phyloP scores from a whole-genome alignment of 23 tunicate genomes.

The Halocynthia roretzi region DNA sequence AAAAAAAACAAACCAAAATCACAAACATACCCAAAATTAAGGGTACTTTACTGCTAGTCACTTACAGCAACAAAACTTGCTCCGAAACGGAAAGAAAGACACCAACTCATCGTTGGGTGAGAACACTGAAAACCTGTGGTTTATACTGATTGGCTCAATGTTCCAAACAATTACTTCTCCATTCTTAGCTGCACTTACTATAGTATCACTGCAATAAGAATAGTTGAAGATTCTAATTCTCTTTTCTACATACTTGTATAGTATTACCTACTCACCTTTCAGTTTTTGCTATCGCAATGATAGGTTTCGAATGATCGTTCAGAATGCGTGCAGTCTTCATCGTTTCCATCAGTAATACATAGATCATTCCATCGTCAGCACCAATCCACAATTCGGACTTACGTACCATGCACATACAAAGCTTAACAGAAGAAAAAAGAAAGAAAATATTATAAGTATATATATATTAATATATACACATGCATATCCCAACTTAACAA shows the following conservation, averaged over 20 bases:
- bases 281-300: slow-evolving; percentile 32
- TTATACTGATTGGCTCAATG: slow-evolving; percentile 15
- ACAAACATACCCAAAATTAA: neutral
- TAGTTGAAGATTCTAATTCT: neutral
- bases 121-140: slow-evolving; percentile 8
- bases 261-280: slow-evolving; percentile 26
- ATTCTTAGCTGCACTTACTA: slow-evolving; percentile 48
- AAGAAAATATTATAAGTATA: neutral
- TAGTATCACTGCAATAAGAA: slow-evolving; percentile 16
- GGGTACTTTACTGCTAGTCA: neutral
- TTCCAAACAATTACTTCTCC: slow-evolving; percentile 64
- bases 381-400: slow-evolving; percentile 73
- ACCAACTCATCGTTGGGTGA: slow-evolving; percentile 5
- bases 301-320: slow-evolving; percentile 45
- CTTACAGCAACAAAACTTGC: slow-evolving; percentile 68
- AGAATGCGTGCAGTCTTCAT: slow-evolving; percentile 44
- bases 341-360: slow-evolving; percentile 28
- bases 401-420: slow-evolving; percentile 24
- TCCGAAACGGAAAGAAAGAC: neutral
- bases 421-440: slow-evolving; percentile 5
- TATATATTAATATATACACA: neutral
- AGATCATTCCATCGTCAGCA: slow-evolving; percentile 46
- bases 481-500: neutral
- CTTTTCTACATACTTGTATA: neutral
- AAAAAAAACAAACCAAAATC: neutral